These are phyloP conservation scores for Catotricha subobsoleta DNA, from an alignment of 2,888 invertebrate species.

Conservation along the genomic window DNA sequence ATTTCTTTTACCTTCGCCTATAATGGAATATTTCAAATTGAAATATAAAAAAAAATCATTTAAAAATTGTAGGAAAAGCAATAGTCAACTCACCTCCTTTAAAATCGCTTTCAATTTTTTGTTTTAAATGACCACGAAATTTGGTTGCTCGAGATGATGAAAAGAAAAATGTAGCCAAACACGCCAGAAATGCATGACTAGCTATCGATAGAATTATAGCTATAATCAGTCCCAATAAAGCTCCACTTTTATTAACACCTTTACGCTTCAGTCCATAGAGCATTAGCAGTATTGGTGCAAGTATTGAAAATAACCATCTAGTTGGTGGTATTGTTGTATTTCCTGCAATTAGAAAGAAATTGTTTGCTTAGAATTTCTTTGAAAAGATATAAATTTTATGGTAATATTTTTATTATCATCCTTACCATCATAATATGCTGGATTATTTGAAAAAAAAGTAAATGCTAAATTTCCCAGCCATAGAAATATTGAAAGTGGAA, in stretches of 20 bases:
- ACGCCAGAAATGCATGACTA: constrained; percentile 55
- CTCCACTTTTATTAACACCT: constrained; percentile 52
- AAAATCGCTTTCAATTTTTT: constrained; percentile 53
- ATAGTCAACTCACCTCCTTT: constrained; percentile 47
- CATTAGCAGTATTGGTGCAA: constrained; percentile 41
- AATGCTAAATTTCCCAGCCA: constrained; percentile 57
- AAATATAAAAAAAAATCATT: background rate
- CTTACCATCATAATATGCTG: constrained; percentile 37
- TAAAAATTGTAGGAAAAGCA: background rate
- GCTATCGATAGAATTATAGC: constrained; percentile 62
- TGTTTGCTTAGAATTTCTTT: background rate
- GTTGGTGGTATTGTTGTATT: constrained; percentile 22
- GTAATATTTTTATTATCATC: background rate
- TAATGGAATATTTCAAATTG: background rate
- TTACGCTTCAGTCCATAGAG: constrained; percentile 48
- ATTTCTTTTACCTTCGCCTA: constrained; percentile 61
- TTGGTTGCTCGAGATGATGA: constrained; percentile 68
- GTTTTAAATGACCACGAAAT: constrained; percentile 44
- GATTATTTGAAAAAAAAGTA: constrained; percentile 35
- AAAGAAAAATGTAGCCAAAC: constrained; percentile 59
- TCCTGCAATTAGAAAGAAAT: constrained; percentile 6
- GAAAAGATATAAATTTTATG: background rate
- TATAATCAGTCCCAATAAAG: constrained; percentile 47
- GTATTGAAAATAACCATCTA: constrained; percentile 26
- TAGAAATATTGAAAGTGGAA: constrained; percentile 58